Base-by-base conservation (phyloP, 1,140 invertebrate species). In the Heliconius himera region DNA sequence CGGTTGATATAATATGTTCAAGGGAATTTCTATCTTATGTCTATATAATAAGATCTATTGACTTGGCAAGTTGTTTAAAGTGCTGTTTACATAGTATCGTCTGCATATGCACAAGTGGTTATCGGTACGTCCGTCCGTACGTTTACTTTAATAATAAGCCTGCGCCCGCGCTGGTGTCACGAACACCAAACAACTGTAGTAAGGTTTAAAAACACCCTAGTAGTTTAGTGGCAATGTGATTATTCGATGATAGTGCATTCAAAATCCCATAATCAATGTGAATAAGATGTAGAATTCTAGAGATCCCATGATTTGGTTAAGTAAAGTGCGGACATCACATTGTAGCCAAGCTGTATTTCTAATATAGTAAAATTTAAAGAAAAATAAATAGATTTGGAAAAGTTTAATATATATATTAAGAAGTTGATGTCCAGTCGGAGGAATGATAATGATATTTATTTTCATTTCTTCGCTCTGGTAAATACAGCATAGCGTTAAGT, bases 111-210 rank as follows among this genome's bases (percentile, higher is more conserved):
- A 83, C 88, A 90, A 91, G 88, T 88, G 85, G 91, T 93, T 91
- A 92, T 90, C 89, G 85, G 82, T 81, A 78, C 85, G 90, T 89
- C 85, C 84, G 86, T 88, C 83, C 84, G 87, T 88, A 81, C 85
- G 91, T 92, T 92, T 92, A 87, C 89, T 92, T 90, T 92, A 93
- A 93, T 89, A 93, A 93, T 93, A 92, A 92, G 85, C 88, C 84
- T 85, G 85, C 84, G 89, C 88, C 84, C 81, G 90, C 87, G 87
- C 85, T 86, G 87, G 60, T 90, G 91, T 93, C 92, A 93, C 92
- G 92, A 92, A 90, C 86, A 76, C 86, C 88, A 93, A 93, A 93
- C 91, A 93, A 80, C n/a, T 26, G 60, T 22, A 73, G 84, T 84
- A 74, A 81, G 5, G 36, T 72, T 72, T 72, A 38, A 72, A 72